Base-by-base conservation (phyloP, 2,113 vertebrate genomes). In the Erpornis zantholeuca region DNA sequence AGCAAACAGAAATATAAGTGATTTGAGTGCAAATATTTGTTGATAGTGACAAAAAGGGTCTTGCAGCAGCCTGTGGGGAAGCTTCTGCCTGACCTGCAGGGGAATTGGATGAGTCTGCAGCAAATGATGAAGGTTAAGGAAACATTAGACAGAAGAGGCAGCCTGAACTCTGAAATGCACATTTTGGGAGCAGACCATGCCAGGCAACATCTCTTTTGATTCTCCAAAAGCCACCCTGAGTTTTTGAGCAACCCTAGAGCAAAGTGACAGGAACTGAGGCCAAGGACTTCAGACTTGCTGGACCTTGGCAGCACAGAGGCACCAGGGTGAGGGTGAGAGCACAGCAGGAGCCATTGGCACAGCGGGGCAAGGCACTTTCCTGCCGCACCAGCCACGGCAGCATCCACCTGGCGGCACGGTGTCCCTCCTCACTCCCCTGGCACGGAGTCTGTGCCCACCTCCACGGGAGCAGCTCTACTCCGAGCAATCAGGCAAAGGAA, bases 321-420 rank as follows among this genome's bases (percentile, higher is more conserved):
- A 35, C 40, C 4, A 1, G n/a, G 57, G 38, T 3, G 64, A 76
- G 83, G 44, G 44, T 3, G 21, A 19, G 56, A 59, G 72, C 4
- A 0, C 23, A 18, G 71, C 89, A 53, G 63, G 53, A 86, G 50
- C 76, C 45, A 2, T 4, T 5, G 71, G 64, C 60, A 7, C 61
- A 10, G 70, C 3, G 0, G 45, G 75, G 3, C 73, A 49, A 8
- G 1, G 0, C 1, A 0, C 16, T 14, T 5, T 33, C 40, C 70
- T 52, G 53, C 82, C 61, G n/a, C 69, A 0, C 9, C 18, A 49
- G n/a, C 31, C 38, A 4, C 4, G 0, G 27, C 64, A 71, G 66
- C 70, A 35, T 7, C 82, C 66, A 23, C 82, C 61, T 2, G 61
- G 27, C 82, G 29, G 66, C 44, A 14, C 3, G 0, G 33, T 1